These are phyloP conservation scores for Horisme vitalbata DNA, from an alignment of 2,888 invertebrate species.

Conservation along the genomic window DNA sequence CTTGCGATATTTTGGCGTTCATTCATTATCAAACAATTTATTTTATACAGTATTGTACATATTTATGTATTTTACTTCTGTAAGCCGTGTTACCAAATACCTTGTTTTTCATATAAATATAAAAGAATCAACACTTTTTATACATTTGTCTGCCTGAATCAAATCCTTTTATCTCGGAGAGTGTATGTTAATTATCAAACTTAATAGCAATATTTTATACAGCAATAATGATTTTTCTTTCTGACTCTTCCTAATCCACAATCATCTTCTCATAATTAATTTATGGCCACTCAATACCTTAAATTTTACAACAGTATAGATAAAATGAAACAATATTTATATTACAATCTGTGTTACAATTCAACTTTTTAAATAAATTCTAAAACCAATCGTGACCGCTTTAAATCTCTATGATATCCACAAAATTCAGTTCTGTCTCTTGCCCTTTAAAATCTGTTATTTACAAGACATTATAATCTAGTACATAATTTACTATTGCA, in stretches of 20 bases:
- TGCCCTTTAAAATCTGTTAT: constrained; percentile 66
- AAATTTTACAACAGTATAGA: constrained; percentile 68
- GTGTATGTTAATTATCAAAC: too few species aligned
- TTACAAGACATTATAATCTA: constrained; percentile 72
- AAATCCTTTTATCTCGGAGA: too few species aligned
- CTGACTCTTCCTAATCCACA: constrained; percentile 42
- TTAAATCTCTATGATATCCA: constrained; percentile 49
- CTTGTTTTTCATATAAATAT: too few species aligned
- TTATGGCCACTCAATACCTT: constrained; percentile 79
- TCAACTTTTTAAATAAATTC: constrained; percentile 35
- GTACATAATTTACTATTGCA: constrained; percentile 83
- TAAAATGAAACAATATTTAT: constrained; percentile 60
- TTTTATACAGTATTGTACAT: too few species aligned
- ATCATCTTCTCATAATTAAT: constrained; percentile 52
- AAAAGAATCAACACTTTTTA: too few species aligned
- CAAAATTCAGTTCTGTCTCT: constrained; percentile 45
- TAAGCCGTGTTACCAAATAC: too few species aligned
- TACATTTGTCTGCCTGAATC: too few species aligned
- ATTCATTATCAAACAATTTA: too few species aligned
- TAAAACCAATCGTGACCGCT: constrained; percentile 56
- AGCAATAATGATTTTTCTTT: background rate
- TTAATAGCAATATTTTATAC: background rate
- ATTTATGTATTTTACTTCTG: too few species aligned
- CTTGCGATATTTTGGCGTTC: background rate
- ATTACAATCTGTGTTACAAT: constrained; percentile 47